A percentile compares a stretch with the other conserved stretches of the same genome.
Evolutionary conservation across 2,113 vertebrate species (phyloP).

Genomic region (Trinectes maculatus): DNA sequence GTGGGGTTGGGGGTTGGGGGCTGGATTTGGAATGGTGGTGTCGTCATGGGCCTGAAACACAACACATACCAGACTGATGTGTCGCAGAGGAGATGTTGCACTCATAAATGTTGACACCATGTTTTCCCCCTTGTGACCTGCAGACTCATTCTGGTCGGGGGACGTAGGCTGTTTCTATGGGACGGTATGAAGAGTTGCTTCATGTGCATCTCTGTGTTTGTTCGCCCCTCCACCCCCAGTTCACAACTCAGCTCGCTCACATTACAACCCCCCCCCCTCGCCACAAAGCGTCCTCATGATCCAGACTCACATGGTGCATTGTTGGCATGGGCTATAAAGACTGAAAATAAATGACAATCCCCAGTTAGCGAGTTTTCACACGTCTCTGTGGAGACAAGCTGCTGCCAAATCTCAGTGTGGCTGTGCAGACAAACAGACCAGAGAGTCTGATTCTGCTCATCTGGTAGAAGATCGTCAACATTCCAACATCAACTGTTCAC

Average conservation of each 20-base stretch:
- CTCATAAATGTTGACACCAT: constrained; percentile 35
- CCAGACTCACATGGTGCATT: constrained; percentile 11
- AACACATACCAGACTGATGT: constrained; percentile 63
- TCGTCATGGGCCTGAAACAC: constrained; percentile 29
- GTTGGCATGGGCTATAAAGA: constrained; percentile 13
- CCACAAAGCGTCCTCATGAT: constrained; percentile 25
- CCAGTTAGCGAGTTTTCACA: constrained; percentile 26
- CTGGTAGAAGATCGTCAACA: neutral
- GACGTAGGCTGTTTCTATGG: constrained; percentile 36
- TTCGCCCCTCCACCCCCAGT: constrained; percentile 2
- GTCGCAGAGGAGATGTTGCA: neutral
- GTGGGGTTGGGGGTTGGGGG: neutral
- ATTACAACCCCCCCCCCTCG: constrained; percentile 27
- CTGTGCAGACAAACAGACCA: constrained; percentile 14
- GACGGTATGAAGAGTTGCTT: constrained; percentile 10
- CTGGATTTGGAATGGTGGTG: neutral
- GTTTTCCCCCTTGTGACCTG: constrained; percentile 18
- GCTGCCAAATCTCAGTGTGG: constrained; percentile 30
- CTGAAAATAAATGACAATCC: constrained; percentile 40
- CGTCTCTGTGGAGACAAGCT: constrained; percentile 40
- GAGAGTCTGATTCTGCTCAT: neutral
- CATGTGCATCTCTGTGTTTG: neutral
- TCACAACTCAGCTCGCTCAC: constrained; percentile 17
- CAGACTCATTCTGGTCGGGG: constrained; percentile 36
- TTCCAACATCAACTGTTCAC: neutral